Conservation (phyloP, 1,140 invertebrate species). For the Ectropis grisescens region DNA sequence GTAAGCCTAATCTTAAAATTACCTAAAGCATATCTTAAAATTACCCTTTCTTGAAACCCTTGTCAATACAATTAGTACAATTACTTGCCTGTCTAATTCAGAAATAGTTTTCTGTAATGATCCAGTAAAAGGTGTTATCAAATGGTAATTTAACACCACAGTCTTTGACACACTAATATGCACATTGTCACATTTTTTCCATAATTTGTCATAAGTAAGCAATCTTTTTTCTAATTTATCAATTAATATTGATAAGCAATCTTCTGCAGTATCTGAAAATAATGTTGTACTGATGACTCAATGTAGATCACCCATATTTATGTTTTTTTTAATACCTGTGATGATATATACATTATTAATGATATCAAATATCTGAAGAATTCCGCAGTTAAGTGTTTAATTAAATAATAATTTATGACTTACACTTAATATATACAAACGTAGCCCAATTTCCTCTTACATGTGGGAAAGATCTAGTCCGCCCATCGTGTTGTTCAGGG, state of each 20-base stretch:
- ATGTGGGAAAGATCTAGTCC: conserved; percentile 80
- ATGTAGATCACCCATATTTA: too few species aligned
- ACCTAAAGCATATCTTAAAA: too few species aligned
- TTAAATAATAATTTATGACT: too few species aligned
- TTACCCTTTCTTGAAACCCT: too few species aligned
- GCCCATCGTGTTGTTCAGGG: conserved; percentile 74
- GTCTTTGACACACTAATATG: conserved; percentile 62
- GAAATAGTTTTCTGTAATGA: conserved; percentile 25
- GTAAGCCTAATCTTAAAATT: too few species aligned
- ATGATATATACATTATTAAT: too few species aligned
- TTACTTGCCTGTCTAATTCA: conserved; percentile 26
- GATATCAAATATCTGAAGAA: too few species aligned
- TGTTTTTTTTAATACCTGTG: too few species aligned
- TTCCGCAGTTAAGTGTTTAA: too few species aligned
- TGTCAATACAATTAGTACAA: too few species aligned
- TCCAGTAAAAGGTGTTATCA: conserved; percentile 36
- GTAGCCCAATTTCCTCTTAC: conserved; percentile 87
- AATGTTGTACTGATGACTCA: too few species aligned
- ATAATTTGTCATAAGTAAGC: conserved; percentile 16
- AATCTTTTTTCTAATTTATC: conserved; percentile 26
- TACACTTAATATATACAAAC: conserved; percentile 80
- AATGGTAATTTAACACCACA: conserved; percentile 43
- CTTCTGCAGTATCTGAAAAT: conserved; percentile 38
- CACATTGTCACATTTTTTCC: conserved; percentile 37
- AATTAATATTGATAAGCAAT: conserved; percentile 25